phyloP scores from a whole-genome alignment of 2,797 vertebrate genomes.

The Ptychobarbus kaznakovi region DNA sequence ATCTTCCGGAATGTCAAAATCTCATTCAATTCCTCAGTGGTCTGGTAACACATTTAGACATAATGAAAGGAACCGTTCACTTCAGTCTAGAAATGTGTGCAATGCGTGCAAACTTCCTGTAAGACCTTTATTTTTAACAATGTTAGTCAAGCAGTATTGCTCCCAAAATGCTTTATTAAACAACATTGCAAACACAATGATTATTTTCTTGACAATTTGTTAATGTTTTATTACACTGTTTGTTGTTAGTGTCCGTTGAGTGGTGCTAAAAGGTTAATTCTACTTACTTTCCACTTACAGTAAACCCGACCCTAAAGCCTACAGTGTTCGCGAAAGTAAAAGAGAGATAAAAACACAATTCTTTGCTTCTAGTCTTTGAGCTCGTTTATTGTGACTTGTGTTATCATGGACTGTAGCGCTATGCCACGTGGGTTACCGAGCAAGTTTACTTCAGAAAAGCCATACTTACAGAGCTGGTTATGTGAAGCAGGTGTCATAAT shows the following conservation, averaged over 20 bases:
- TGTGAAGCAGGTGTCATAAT: background rate
- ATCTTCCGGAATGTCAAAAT: conserved; percentile 47
- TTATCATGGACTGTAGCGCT: background rate
- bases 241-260: background rate
- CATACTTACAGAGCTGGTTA: background rate
- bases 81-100: background rate
- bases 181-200: background rate
- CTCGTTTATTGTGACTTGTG: background rate
- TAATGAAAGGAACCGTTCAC: background rate
- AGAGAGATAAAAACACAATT: background rate
- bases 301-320: background rate
- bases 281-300: background rate
- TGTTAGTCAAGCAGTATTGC: background rate
- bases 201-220: background rate
- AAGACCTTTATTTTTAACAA: background rate
- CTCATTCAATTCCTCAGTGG: conserved; percentile 8
- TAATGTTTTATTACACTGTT: background rate
- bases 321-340: background rate
- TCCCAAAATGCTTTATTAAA: background rate
- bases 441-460: background rate
- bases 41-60: background rate
- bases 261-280: background rate
- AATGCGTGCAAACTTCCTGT: background rate
- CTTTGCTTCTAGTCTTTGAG: no score
- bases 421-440: background rate